Conservation (phyloP, 2,888 invertebrate species). For the Metellina segmentata region DNA sequence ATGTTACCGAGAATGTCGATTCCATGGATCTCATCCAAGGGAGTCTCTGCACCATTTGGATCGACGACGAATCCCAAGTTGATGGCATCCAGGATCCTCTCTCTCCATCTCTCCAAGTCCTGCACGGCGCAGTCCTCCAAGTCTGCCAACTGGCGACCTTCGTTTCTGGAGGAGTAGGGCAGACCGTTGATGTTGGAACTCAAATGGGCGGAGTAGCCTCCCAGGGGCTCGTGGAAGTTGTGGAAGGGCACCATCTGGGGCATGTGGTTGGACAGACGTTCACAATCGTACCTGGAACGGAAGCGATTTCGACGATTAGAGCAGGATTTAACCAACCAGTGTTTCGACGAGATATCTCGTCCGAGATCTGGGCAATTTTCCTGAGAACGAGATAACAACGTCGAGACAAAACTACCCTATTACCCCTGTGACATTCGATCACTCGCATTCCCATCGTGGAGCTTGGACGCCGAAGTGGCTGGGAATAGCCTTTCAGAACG, state of each 20-base stretch:
- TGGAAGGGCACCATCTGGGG: slow-evolving; percentile 85
- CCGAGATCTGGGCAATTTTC: too few species aligned
- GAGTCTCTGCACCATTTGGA: slow-evolving; percentile 84
- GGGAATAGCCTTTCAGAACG: too few species aligned
- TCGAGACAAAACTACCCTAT: too few species aligned
- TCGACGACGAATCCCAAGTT: slow-evolving; percentile 85
- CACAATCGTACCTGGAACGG: slow-evolving; percentile 85
- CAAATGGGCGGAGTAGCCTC: slow-evolving; percentile 64
- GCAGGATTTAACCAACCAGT: neutral
- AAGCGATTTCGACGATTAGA: neutral
- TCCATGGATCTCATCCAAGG: slow-evolving; percentile 86
- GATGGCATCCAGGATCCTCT: slow-evolving; percentile 87
- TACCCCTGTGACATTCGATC: too few species aligned
- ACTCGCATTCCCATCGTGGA: too few species aligned
- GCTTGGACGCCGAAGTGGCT: too few species aligned
- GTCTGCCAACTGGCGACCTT: slow-evolving; percentile 49
- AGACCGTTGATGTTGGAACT: slow-evolving; percentile 57
- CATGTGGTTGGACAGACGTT: slow-evolving; percentile 87
- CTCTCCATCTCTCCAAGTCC: slow-evolving; percentile 87
- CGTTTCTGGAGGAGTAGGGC: slow-evolving; percentile 36
- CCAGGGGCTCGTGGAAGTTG: slow-evolving; percentile 80
- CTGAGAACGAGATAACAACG: too few species aligned
- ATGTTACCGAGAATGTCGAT: slow-evolving; percentile 91
- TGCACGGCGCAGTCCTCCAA: slow-evolving; percentile 61
- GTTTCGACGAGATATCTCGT: too few species aligned